These are phyloP conservation scores for Drosophila formosana DNA, from an alignment of 2,888 invertebrate genomes.

Conservation along the genomic window DNA sequence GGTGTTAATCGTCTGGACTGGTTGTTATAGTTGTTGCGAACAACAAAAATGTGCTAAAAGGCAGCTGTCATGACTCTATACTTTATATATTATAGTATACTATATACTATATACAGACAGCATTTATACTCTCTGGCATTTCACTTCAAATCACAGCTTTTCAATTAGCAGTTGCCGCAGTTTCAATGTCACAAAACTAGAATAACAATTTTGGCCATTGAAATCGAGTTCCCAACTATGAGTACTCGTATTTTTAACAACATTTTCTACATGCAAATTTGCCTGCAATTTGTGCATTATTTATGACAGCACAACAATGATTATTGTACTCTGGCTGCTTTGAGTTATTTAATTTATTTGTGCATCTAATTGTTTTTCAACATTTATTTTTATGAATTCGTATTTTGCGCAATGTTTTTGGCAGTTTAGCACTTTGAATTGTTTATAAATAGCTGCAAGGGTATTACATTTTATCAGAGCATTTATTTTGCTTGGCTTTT, in stretches of 20 bases:
- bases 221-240: constrained; percentile 1
- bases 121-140: constrained; percentile 57
- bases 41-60: constrained; percentile 60
- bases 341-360: constrained; percentile 31
- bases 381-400: constrained; percentile 41
- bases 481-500: constrained; percentile 3
- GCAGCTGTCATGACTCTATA: constrained; percentile 35
- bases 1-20: constrained; percentile 64
- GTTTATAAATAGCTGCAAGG: constrained; percentile 18
- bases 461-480: constrained; percentile 16
- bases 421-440: constrained; percentile 7
- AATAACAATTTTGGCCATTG: constrained; percentile 9
- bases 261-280: constrained; percentile 15
- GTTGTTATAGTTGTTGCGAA: constrained; percentile 30
- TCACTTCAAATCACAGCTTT: constrained; percentile 43
- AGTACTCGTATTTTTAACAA: background rate
- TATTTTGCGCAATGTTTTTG: constrained; percentile 26
- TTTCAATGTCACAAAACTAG: constrained; percentile 64
- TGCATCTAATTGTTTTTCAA: constrained; percentile 23
- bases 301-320: constrained; percentile 32
- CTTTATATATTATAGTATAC: background rate
- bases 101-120: constrained; percentile 11
- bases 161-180: constrained; percentile 62
- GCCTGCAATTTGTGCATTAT: constrained; percentile 28
- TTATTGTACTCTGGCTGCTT: constrained; percentile 11